Evolutionary conservation across 2,888 invertebrate species (phyloP).

Genomic region (Lobophora halterata): DNA sequence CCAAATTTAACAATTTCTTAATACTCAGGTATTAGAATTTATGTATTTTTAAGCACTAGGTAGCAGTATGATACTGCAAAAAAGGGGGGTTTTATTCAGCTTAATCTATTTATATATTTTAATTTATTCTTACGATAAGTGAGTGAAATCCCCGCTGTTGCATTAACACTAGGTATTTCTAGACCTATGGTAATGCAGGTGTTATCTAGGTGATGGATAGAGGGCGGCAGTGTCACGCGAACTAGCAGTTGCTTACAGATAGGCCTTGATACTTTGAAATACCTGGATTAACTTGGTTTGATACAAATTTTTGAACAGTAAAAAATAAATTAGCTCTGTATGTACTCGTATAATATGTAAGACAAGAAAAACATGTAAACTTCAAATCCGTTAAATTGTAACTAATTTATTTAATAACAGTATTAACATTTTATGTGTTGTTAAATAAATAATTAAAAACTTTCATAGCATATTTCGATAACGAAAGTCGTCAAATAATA

Average conservation of each 20-base stretch:
- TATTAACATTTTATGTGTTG: no score
- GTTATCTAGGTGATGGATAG: conserved; percentile 73
- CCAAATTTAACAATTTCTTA: no score
- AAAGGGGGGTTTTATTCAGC: not conserved
- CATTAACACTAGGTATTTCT: conserved; percentile 18
- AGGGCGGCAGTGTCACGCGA: conserved; percentile 53
- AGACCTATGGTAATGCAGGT: conserved; percentile 60
- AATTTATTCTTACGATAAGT: conserved; percentile 16
- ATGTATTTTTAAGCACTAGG: no score
- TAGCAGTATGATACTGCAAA: not conserved
- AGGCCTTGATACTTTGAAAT: conserved; percentile 18
- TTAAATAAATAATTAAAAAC: no score
- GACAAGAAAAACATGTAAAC: no score
- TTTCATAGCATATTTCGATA: no score
- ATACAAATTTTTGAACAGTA: conserved; percentile 17
- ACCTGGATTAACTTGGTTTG: conserved; percentile 25
- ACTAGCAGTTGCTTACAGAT: conserved; percentile 23
- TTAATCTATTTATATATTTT: conserved; percentile 7
- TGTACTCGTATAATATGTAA: no score
- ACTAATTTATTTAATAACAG: no score
- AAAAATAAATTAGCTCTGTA: not conserved
- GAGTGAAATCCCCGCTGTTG: conserved; percentile 13
- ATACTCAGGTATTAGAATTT: no score
- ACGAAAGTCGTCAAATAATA: no score
- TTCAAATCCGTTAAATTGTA: no score